Evolutionary conservation across 2,113 vertebrate genomes (phyloP), one percentile per base, ranked within the genome.

Genomic region (Strix uralensis): DNA sequence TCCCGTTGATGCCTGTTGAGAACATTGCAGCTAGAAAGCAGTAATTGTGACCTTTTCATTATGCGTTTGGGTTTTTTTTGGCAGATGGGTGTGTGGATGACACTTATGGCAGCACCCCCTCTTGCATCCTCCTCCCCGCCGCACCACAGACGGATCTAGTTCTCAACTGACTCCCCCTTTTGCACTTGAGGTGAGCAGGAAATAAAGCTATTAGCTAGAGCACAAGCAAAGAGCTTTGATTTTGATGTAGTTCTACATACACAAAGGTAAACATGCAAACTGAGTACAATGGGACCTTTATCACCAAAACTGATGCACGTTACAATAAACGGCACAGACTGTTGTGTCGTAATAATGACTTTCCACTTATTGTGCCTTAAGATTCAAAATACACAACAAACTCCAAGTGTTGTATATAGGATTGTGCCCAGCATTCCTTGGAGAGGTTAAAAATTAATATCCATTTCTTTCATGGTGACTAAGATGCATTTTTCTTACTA

Each of bases 61-160:
- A 26, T 0, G 10, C 16, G 9, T 13, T 69, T 61, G 32, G 25
- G 55, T 0, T 3, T 22, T 32, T 90, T 32, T 20, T 47, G 36
- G 71, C 32, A 67, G 14, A 20, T 47, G 10, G 13, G 10, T 27
- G 30, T 52, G 21, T 38, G n/a, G 25, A 73, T 25, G 36, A 36
- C 18, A 29, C 34, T 69, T 57, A 22, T 0, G 11, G 46, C n/a
- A 83, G 32, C n/a, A 36, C 1, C 3, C 18, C 5, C 6, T 13
- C 6, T 4, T 36, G 19, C 36, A 44, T 29, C 20, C 38, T 71
- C n/a, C 70, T 49, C 29, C 55, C 5, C 9, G 14, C 10, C 18
- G 29, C 18, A 15, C 10, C 49, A 42, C 1, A 1, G 44, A 11
- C 22, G 49, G 23, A 22, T 10, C n/a, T 32, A 51, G 8, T 70